phyloP scores from a whole-genome alignment of 2,113 vertebrate genomes.

The Muscicapa adusta region DNA sequence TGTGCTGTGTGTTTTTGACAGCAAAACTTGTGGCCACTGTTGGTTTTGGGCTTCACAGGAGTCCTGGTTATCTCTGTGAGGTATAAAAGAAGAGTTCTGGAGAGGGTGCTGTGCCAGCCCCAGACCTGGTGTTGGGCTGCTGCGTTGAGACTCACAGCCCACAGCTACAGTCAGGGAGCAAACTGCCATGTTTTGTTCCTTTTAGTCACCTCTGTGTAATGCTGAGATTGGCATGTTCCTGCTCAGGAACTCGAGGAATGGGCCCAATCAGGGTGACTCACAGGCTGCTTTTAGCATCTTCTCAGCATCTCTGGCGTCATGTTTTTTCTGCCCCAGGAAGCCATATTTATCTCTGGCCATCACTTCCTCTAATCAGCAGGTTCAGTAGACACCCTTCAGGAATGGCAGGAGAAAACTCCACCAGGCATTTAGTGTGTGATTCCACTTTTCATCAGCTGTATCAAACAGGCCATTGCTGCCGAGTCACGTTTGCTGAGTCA shows the following conservation, averaged over 20 bases:
- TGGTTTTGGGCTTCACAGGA: background rate
- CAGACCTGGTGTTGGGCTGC: background rate
- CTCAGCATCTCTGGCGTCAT: constrained; percentile 2
- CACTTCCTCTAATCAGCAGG: constrained; percentile 48
- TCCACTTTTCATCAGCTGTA: background rate
- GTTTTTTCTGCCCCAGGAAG: background rate
- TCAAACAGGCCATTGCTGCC: background rate
- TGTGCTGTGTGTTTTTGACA: background rate
- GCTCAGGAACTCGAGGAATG: constrained; percentile 50
- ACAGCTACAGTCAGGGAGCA: background rate
- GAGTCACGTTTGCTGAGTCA: background rate
- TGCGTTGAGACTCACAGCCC: background rate
- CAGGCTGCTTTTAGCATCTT: constrained; percentile 10
- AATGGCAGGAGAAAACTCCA: constrained; percentile 3
- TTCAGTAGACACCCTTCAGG: constrained; percentile 1
- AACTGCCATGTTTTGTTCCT: background rate
- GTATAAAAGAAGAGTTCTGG: background rate
- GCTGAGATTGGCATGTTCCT: constrained; percentile 1
- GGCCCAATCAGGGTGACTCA: constrained; percentile 37
- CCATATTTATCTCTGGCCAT: constrained; percentile 38
- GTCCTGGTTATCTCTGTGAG: background rate
- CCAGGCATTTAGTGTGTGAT: background rate
- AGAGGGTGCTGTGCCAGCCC: background rate
- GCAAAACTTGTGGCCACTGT: background rate
- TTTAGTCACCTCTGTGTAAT: constrained; percentile 15